Base-by-base conservation (phyloP, 2,888 invertebrate genomes). In the Papilio elwesi region DNA sequence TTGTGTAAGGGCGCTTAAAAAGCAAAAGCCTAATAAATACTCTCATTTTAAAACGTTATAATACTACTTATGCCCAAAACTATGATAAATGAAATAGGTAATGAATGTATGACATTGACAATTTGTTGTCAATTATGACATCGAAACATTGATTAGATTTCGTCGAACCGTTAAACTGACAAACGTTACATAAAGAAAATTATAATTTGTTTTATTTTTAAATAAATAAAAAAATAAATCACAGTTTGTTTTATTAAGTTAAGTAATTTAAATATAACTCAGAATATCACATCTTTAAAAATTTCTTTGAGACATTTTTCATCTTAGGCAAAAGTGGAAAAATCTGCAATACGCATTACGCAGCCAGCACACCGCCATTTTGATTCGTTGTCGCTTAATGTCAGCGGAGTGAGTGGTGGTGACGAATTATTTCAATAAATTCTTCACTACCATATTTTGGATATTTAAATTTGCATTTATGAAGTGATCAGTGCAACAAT, bases 291-390 rank as follows among this genome's bases (percentile, higher is more conserved):
- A 43, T 9, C 6, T 9, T 9, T 9, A 43, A 5, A 9, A 7
- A 51, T n/a, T 51, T 51, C 4, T 5, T 13, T n/a, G 6, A 51
- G n/a, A 51, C n/a, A n/a, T n/a, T 6, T 51, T 13, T 7, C 13
- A 51, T n/a, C 51, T 51, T 51, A 49, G 6, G 49, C 6, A 13
- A 11, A 51, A 6, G 51, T 51, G 3, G 51, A 51, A 43, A 43
- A 43, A 43, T 43, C 9, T 43, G 9, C 43, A 43, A 43, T 9
- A 43, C 43, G 43, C 43, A 43, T 7, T 43, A 43, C 16, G 7
- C 38, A 36, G 38, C n/a, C 57, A n/a, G n/a, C n/a, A n/a, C n/a
- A 57, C 65, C 65, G 88, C 92, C 92, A 92, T 92, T 91, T 92
- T 91, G 85, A 79, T 82, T 83, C 80, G 77, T 83, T 83, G 83